Conservation (phyloP, 2,888 invertebrate species). For the Amaurobius ferox region DNA sequence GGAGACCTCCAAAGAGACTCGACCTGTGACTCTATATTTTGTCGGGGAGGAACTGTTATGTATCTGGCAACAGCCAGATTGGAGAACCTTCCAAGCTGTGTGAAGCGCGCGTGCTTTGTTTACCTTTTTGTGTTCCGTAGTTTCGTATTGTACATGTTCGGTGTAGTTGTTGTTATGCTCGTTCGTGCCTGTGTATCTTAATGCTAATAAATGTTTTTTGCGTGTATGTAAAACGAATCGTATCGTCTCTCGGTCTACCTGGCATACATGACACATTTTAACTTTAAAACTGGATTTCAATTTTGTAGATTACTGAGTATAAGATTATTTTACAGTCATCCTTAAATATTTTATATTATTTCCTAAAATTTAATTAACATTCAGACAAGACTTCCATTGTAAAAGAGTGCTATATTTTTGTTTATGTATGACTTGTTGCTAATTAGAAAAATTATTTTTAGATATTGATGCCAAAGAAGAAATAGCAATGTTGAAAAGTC, state of each 20-base stretch:
- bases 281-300: no score
- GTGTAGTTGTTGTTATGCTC: conserved; percentile 41
- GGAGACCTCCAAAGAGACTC: conserved; percentile 38
- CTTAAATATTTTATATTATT: no score
- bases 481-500: no score
- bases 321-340: no score
- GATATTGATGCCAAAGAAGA: no score
- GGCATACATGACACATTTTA: conserved; percentile 44
- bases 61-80: conserved; percentile 46
- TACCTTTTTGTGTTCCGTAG: conserved; percentile 26
- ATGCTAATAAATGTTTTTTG: conserved; percentile 39
- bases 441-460: no score
- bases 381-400: no score
- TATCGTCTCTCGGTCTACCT: conserved; percentile 48
- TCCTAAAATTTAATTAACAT: no score
- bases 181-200: conserved; percentile 38
- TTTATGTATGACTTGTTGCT: no score
- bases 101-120: conserved; percentile 24
- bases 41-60: conserved; percentile 41
- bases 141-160: conserved; percentile 43
- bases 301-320: no score
- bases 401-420: no score
- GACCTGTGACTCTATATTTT: conserved; percentile 38
- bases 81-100: conserved; percentile 32
- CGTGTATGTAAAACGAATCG: conserved; percentile 36